Percentiles rank a stretch among this genome's conserved stretches.
phyloP scores from a whole-genome alignment of 53 echinoderm and acorn worm genomes.

The Astropecten irregularis region DNA sequence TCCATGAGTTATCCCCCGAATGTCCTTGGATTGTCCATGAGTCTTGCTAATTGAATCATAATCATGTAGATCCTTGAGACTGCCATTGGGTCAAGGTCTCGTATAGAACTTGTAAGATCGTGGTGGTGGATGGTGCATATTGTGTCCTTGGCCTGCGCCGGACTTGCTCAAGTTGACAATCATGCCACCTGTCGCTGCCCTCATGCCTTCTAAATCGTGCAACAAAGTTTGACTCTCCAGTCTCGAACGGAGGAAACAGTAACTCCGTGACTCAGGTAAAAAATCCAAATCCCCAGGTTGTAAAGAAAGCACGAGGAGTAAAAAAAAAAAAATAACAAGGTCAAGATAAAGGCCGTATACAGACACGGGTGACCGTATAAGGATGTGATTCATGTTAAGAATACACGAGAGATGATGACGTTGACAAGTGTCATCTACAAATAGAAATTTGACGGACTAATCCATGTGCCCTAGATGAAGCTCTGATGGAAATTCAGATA shows the following conservation, averaged over 20 bases:
- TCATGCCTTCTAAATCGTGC: conserved; percentile 10
- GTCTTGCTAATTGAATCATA: too few relatives aligned
- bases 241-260: conserved; percentile 19
- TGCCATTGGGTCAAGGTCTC: too few relatives aligned
- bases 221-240: conserved; percentile 14
- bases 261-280: conserved; percentile 13
- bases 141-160: not conserved
- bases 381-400: conserved; percentile 8
- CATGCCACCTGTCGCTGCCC: conserved; percentile 3
- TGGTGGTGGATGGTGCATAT: not conserved
- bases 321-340: conserved; percentile 7
- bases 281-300: conserved; percentile 14
- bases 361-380: not conserved
- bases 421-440: not conserved
- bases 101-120: too few relatives aligned
- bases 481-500: too few relatives aligned
- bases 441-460: not conserved
- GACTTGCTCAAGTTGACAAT: not conserved
- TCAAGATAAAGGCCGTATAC: not conserved
- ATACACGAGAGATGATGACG: not conserved
- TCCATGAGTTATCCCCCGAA: too few relatives aligned
- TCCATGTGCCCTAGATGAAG: too few relatives aligned
- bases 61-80: too few relatives aligned
- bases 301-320: not conserved
- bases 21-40: too few relatives aligned